A percentile compares a stretch with the other conserved stretches of the same genome.
Conservation (phyloP, 2,888 invertebrate genomes). For the Scelioninae gen. 1 region DNA sequence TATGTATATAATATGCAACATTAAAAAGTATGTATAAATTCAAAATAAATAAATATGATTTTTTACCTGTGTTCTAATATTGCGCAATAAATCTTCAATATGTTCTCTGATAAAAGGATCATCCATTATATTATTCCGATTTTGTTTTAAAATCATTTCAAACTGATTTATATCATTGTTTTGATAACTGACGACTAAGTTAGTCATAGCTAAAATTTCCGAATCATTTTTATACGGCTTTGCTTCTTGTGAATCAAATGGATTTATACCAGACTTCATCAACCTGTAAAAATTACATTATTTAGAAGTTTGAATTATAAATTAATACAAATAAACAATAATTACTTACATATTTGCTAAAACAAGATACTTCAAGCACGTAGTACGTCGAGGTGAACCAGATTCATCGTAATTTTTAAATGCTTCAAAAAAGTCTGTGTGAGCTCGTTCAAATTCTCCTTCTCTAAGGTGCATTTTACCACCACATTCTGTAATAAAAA, state of each 20-base stretch:
- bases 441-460: too few relatives aligned
- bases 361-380: too few relatives aligned
- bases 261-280: slow-evolving; percentile 99
- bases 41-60: not conserved
- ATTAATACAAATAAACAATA: too few relatives aligned
- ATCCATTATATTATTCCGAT: slow-evolving; percentile 98
- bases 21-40: too few relatives aligned
- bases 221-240: slow-evolving; percentile 99
- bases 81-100: slow-evolving; percentile 97
- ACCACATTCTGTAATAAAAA: slow-evolving; percentile 91
- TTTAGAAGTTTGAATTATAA: not conserved
- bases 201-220: slow-evolving; percentile 99
- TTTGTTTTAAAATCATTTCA: slow-evolving; percentile 97
- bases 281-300: slow-evolving; percentile 86
- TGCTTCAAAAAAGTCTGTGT: too few relatives aligned
- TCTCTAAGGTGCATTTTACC: slow-evolving; percentile 99
- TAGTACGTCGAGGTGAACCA: too few relatives aligned
- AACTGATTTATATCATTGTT: slow-evolving; percentile 99
- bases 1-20: too few relatives aligned
- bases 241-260: slow-evolving; percentile 99
- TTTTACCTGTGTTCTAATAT: slow-evolving; percentile 91
- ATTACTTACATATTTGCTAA: too few relatives aligned
- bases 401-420: slow-evolving; percentile 99
- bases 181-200: slow-evolving; percentile 98
- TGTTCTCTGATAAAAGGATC: slow-evolving; percentile 99